phyloP scores from a whole-genome alignment of 1,140 invertebrate species.

The Phortica variegata region DNA sequence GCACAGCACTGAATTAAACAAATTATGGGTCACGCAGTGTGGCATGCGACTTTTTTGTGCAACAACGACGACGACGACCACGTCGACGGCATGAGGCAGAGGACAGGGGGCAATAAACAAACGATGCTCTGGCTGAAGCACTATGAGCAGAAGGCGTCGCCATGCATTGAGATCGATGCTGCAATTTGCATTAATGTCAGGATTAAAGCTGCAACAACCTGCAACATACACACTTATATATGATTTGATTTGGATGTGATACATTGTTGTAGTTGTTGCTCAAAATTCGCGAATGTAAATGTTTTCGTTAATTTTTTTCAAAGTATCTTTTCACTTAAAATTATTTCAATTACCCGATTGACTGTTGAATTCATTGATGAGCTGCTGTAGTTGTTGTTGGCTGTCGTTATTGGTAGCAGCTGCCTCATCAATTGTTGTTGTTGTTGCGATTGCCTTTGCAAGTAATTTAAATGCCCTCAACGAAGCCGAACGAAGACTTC shows the following conservation, averaged over 20 bases:
- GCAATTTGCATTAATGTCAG: conserved; percentile 50
- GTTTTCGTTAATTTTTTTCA: conserved; percentile 32
- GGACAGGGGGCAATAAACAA: too few species aligned
- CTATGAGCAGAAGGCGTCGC: too few species aligned
- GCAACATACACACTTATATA: too few species aligned
- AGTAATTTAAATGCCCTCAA: conserved; percentile 50
- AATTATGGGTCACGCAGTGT: conserved; percentile 35
- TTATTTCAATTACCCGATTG: conserved; percentile 49
- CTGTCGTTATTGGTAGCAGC: conserved; percentile 19
- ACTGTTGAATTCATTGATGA: conserved; percentile 7
- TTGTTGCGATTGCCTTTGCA: conserved; percentile 31
- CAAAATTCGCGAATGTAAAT: conserved; percentile 47
- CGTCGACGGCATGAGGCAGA: too few species aligned
- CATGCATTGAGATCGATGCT: conserved; percentile 25
- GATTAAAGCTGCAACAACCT: conserved; percentile 32
- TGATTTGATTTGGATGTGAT: too few species aligned
- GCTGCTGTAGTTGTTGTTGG: conserved; percentile 9
- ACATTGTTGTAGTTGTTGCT: too few species aligned
- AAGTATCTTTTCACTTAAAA: conserved; percentile 54
- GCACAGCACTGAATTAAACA: conserved; percentile 49
- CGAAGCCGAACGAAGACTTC: background rate
- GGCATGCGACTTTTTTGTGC: background rate
- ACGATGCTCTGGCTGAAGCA: too few species aligned
- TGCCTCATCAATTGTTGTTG: conserved; percentile 40
- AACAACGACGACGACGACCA: too few species aligned